Conservation (phyloP, 2,888 invertebrate genomes). For the Agrochola litura region DNA sequence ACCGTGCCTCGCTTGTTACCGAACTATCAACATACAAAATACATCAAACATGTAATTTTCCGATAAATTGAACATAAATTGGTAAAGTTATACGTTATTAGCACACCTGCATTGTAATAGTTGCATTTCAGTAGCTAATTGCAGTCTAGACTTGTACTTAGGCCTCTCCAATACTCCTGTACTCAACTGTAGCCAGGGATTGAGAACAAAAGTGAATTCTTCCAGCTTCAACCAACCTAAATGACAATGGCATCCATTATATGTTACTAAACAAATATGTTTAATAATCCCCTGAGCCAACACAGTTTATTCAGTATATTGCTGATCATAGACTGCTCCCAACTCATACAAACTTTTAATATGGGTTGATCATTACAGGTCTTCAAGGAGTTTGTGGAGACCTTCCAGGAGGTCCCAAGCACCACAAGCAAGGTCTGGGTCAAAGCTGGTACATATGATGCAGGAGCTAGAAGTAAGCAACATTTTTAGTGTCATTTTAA, state of each 20-base stretch:
- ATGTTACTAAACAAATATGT: neutral
- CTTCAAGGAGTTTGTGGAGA: slow-evolving; percentile 99
- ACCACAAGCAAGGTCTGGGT: slow-evolving; percentile 98
- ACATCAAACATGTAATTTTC: neutral
- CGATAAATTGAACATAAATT: neutral
- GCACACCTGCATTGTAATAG: neutral
- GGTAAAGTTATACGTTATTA: neutral
- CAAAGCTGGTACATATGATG: slow-evolving; percentile 99
- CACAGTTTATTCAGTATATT: neutral
- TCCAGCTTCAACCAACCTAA: neutral
- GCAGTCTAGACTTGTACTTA: no score
- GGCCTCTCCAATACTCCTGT: neutral
- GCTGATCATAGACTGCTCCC: neutral
- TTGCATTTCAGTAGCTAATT: neutral
- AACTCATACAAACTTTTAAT: neutral
- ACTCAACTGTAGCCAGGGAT: no score
- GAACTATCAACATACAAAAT: neutral
- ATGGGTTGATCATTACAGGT: slow-evolving; percentile 89
- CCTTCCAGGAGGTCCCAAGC: slow-evolving; percentile 97
- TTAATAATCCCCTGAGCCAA: no score
- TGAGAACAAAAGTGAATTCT: no score
- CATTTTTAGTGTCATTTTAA: neutral
- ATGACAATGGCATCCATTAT: neutral
- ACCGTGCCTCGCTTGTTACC: neutral
- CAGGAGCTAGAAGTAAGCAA: slow-evolving; percentile 95